Percentiles rank a stretch among this genome's conserved stretches.
These are phyloP conservation scores for Caradrina clavipalpis DNA, from an alignment of 2,888 invertebrate genomes.

Conservation along the genomic window DNA sequence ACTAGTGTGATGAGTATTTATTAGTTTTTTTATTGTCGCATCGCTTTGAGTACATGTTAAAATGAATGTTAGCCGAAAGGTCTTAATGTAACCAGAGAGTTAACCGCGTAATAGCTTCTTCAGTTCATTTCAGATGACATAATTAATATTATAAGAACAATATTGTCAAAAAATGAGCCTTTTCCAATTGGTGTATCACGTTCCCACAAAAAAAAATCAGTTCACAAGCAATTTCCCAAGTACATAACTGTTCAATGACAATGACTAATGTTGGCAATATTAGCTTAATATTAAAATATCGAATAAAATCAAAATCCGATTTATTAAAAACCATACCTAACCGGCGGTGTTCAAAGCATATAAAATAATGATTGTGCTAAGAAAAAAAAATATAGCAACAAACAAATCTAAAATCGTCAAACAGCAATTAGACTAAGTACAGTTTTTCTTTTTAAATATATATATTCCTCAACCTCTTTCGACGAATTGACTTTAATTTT, in stretches of 20 bases:
- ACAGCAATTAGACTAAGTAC: conserved; percentile 83
- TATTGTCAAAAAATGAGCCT: conserved; percentile 25
- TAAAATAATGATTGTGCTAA: conserved; percentile 79
- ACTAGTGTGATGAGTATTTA: conserved; percentile 25
- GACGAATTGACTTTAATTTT: conserved; percentile 74
- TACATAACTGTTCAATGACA: conserved; percentile 26
- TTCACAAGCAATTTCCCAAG: conserved; percentile 37
- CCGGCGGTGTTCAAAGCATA: conserved; percentile 72
- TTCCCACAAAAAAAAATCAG: conserved; percentile 2
- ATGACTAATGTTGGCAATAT: conserved; percentile 47
- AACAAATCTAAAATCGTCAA: conserved; percentile 74
- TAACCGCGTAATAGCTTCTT: conserved; percentile 9
- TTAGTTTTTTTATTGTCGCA: neutral
- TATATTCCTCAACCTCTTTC: conserved; percentile 76
- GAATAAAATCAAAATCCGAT: conserved; percentile 52
- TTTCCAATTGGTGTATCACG: neutral
- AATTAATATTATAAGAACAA: conserved; percentile 1
- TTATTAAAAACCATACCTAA: conserved; percentile 29
- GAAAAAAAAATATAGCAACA: conserved; percentile 70
- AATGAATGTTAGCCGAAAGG: neutral
- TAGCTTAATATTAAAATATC: conserved; percentile 52
- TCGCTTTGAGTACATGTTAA: neutral
- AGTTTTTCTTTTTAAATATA: conserved; percentile 66
- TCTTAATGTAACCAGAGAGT: neutral
- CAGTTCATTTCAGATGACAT: neutral